Conservation (phyloP, 2,888 invertebrate genomes). For the Anthrax anthrax region DNA sequence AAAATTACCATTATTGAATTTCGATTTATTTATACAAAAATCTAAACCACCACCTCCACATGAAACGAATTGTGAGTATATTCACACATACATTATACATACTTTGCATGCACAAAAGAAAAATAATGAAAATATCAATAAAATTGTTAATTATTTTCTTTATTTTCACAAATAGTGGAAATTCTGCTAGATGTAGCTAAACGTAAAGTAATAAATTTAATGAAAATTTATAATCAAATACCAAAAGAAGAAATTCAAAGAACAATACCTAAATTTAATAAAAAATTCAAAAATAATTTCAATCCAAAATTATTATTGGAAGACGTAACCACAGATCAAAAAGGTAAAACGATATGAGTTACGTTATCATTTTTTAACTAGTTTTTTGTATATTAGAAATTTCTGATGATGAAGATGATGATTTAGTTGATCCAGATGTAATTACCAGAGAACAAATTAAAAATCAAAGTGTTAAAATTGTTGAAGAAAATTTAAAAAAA, state of each 20-base stretch:
- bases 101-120: too few species aligned
- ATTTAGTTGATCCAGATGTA: conserved; percentile 9
- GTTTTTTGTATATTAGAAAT: neutral
- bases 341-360: neutral
- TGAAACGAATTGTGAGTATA: conserved; percentile 24
- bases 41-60: conserved; percentile 24
- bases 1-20: conserved; percentile 27
- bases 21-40: conserved; percentile 23
- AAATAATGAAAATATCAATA: neutral
- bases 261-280: neutral
- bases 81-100: too few species aligned
- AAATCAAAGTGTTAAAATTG: conserved; percentile 24
- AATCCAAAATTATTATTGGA: neutral
- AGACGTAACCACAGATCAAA: neutral
- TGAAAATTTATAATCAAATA: conserved; percentile 5
- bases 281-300: neutral
- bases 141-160: neutral
- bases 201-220: conserved; percentile 7
- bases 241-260: neutral
- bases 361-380: neutral
- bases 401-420: neutral
- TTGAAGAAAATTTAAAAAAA: conserved; percentile 27
- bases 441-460: conserved; percentile 28
- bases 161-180: conserved; percentile 5
- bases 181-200: conserved; percentile 8